Percentiles rank a stretch among this genome's conserved stretches.
These are phyloP conservation scores for Pyrgus malvae DNA, from an alignment of 2,888 invertebrate species.

Conservation along the genomic window DNA sequence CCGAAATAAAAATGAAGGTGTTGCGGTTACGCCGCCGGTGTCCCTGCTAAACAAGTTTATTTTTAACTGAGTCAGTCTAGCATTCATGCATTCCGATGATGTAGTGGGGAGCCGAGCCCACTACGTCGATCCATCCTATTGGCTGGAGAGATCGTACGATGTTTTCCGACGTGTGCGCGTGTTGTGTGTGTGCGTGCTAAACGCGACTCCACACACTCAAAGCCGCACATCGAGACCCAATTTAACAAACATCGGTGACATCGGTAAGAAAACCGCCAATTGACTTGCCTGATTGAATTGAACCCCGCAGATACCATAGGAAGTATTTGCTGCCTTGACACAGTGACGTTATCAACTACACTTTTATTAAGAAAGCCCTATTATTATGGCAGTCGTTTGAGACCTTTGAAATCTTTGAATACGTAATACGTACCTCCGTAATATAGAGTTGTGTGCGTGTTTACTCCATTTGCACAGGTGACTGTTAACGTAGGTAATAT, in stretches of 20 bases:
- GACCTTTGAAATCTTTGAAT: conserved; percentile 2
- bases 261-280: conserved; percentile 51
- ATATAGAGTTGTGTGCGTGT: neutral
- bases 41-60: conserved; percentile 68
- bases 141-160: conserved; percentile 75
- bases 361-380: neutral
- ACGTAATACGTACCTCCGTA: conserved; percentile 2
- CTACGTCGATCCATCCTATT: conserved; percentile 59
- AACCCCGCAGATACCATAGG: conserved; percentile 62
- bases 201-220: conserved; percentile 51
- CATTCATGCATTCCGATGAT: conserved; percentile 68
- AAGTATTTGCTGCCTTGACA: conserved; percentile 65
- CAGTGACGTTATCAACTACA: conserved; percentile 38
- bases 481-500: neutral
- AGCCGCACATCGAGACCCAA: conserved; percentile 64
- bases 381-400: neutral
- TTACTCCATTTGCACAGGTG: conserved; percentile 17
- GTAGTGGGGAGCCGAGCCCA: conserved; percentile 79
- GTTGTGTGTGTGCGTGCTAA: conserved; percentile 62
- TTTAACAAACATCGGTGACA: conserved; percentile 60
- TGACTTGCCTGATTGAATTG: conserved; percentile 64
- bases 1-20: conserved; percentile 53
- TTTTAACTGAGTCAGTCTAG: conserved; percentile 74
- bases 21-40: conserved; percentile 18
- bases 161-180: conserved; percentile 62